These are phyloP conservation scores for Drepanosiphum platanoidis DNA, from an alignment of 2,888 invertebrate genomes.

Conservation along the genomic window DNA sequence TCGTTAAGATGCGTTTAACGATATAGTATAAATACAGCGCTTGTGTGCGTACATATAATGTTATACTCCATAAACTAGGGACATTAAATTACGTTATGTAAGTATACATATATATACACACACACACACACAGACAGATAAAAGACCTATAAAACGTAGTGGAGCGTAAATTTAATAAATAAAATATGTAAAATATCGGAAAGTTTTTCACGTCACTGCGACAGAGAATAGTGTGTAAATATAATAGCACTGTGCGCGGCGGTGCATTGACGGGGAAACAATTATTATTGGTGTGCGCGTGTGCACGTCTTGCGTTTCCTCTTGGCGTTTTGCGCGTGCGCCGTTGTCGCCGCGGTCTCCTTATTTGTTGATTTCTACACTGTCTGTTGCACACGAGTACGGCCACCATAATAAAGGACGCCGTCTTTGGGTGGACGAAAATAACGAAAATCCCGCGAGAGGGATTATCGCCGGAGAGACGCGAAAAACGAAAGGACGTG, in stretches of 20 bases:
- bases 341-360: too few species aligned
- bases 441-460: background rate
- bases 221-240: background rate
- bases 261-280: background rate
- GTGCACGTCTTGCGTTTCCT: background rate
- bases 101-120: too few species aligned
- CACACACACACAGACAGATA: background rate
- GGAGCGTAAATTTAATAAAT: slow-evolving; percentile 40
- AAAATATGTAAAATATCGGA: slow-evolving; percentile 18
- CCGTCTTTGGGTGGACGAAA: background rate
- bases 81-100: background rate
- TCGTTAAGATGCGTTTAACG: slow-evolving; percentile 9
- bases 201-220: background rate
- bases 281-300: background rate
- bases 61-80: slow-evolving; percentile 2
- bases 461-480: background rate
- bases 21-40: slow-evolving; percentile 15
- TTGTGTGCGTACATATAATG: background rate
- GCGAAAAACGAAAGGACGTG: too few species aligned
- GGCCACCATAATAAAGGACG: background rate
- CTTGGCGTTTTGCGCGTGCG: background rate
- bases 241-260: background rate
- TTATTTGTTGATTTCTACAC: background rate
- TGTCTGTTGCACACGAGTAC: background rate
- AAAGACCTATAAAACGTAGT: slow-evolving; percentile 3